phyloP scores from a whole-genome alignment of 2,888 invertebrate species.

The Eilema sororculum region DNA sequence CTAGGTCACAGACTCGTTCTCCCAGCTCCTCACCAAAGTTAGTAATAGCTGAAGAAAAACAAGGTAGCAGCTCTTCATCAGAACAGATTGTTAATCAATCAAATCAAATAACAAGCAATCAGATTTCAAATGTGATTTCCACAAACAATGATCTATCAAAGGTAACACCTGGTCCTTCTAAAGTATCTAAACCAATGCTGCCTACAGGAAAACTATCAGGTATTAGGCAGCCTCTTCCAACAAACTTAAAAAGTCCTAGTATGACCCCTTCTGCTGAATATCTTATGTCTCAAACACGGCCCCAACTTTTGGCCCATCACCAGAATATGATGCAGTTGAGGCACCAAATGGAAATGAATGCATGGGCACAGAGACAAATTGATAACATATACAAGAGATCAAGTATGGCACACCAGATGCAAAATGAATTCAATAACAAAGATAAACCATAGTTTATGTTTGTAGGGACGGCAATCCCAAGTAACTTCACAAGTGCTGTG shows the following conservation, averaged over 20 bases:
- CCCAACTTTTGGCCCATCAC: constrained; percentile 68
- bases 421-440: constrained; percentile 77
- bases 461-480: not conserved
- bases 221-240: constrained; percentile 70
- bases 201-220: constrained; percentile 68
- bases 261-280: constrained; percentile 70
- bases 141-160: constrained; percentile 71
- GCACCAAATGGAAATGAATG: constrained; percentile 79
- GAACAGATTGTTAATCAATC: constrained; percentile 76
- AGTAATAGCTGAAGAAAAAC: constrained; percentile 84
- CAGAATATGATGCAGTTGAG: constrained; percentile 58
- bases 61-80: constrained; percentile 60
- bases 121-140: constrained; percentile 67
- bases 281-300: constrained; percentile 54
- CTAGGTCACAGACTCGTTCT: constrained; percentile 81
- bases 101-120: constrained; percentile 79
- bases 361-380: constrained; percentile 78
- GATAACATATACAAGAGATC: constrained; percentile 76
- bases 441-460: constrained; percentile 66
- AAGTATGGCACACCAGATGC: constrained; percentile 73
- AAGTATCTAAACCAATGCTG: constrained; percentile 69
- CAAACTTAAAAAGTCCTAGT: constrained; percentile 62
- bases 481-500: constrained; percentile 8
- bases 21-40: constrained; percentile 85
- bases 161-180: constrained; percentile 72